Base-by-base conservation (phyloP, 2,797 vertebrate species). In the Anguilla marmorata region DNA sequence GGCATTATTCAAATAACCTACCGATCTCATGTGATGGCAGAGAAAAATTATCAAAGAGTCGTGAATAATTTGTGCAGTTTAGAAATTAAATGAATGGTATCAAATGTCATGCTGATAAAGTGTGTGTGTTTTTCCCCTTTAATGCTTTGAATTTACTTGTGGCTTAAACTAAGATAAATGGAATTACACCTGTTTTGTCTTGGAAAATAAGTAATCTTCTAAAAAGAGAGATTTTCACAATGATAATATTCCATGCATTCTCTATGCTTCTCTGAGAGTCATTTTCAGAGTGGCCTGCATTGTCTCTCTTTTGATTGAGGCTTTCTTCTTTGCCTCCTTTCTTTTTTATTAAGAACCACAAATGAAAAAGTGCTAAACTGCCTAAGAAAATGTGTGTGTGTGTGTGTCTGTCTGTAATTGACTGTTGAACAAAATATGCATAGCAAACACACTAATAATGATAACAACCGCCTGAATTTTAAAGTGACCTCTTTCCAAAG, bases 101-200 rank as follows among this genome's bases (percentile, higher is more conserved):
- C 41, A 30, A 24, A 37, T 45, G 83, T 74, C 87, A 37, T 27
- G 30, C 58, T 85, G 33, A 41, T 88, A 56, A 74, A 63, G 30
- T 63, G 4, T 74, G 11, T 6, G 33, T 74, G 12, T 85, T 27
- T 83, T 83, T 1, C 19, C 5, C 19, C 33, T 76, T 74, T 58
- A 27, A 84, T 87, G 50, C 56, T 88, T 88, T 41, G 5, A 63
- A 30, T 56, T 88, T 58, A 69, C 69, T 87, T 41, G 50, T 19
- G 11, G 19, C n/a, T 84, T 72, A 72, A 85, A 30, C 3, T 11
- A 84, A 87, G 66, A 27, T 30, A 83, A 45, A 33, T 50, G 54
- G 12, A 8, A 21, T 37, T 21, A 33, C 37, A 30, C 37, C 12
- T 48, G 48, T 45, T 83, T 56, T 33, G 33, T 66, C 56, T 86